phyloP scores from a whole-genome alignment of 1,140 invertebrate species.

The Akabosia matsudoensis region DNA sequence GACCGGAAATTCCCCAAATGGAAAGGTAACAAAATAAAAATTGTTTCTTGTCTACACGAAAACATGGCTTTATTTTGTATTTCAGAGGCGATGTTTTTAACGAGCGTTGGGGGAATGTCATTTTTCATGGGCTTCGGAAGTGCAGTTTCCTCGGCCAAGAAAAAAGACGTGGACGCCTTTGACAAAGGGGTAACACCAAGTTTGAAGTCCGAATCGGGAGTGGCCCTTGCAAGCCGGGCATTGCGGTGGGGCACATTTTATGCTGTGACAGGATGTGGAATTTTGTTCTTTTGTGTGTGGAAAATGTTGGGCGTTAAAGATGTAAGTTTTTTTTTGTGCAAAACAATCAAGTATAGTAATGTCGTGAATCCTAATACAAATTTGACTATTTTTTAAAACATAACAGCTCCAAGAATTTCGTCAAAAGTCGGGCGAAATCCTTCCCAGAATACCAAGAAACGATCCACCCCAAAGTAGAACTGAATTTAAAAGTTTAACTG shows the following conservation, averaged over 20 bases:
- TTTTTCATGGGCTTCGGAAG: conserved; percentile 75
- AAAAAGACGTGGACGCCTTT: conserved; percentile 74
- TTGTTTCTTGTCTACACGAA: background rate
- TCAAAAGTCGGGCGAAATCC: conserved; percentile 55
- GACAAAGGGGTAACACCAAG: conserved; percentile 62
- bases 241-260: conserved; percentile 82
- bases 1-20: conserved; percentile 14
- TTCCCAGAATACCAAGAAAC: conserved; percentile 75
- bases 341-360: background rate
- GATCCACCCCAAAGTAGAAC: conserved; percentile 75
- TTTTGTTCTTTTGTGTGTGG: conserved; percentile 80
- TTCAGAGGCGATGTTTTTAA: conserved; percentile 71
- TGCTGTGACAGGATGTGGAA: conserved; percentile 73
- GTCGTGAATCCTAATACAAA: background rate
- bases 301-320: conserved; percentile 79
- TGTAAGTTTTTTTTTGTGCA: conserved; percentile 54
- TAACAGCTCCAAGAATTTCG: conserved; percentile 56
- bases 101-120: conserved; percentile 72
- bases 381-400: no score
- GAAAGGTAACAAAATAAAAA: conserved; percentile 13
- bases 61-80: conserved; percentile 47
- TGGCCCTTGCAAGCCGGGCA: conserved; percentile 72
- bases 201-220: conserved; percentile 64
- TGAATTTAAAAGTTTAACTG: conserved; percentile 78
- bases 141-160: conserved; percentile 71